Evolutionary conservation across 2,113 vertebrate species (phyloP).

Genomic region (Muntiacus muntjak): DNA sequence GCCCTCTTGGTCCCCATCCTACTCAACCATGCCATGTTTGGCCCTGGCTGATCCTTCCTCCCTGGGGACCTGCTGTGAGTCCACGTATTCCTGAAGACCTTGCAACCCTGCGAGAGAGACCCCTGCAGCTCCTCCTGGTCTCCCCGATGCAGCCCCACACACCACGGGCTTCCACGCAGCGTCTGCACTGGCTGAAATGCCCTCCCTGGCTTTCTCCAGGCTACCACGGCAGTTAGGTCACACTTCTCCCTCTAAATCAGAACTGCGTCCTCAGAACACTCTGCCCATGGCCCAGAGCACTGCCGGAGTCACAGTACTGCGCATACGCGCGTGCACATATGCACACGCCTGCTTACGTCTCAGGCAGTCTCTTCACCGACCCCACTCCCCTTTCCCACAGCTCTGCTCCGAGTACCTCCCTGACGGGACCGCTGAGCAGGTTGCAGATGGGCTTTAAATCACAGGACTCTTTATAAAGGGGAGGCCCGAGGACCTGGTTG

Average conservation of each 20-base stretch:
- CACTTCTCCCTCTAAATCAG: not conserved
- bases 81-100: not conserved
- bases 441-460: not conserved
- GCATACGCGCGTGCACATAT: rapidly evolving
- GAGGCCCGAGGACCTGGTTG: not conserved
- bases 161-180: not conserved
- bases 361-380: not conserved
- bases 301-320: not conserved
- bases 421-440: not conserved
- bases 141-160: not conserved
- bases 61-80: not conserved
- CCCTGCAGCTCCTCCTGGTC: not conserved
- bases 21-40: not conserved
- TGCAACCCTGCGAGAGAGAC: not conserved
- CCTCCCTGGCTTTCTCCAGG: not conserved
- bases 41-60: not conserved
- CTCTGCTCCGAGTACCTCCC: not conserved
- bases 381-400: not conserved
- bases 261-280: not conserved
- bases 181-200: not conserved
- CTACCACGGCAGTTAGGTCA: not conserved
- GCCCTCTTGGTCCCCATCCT: not conserved
- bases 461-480: not conserved
- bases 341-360: not conserved
- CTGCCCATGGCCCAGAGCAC: not conserved